Evolutionary conservation across 2,113 vertebrate genomes (phyloP).

Genomic region (Paradoxurus hermaphroditus): DNA sequence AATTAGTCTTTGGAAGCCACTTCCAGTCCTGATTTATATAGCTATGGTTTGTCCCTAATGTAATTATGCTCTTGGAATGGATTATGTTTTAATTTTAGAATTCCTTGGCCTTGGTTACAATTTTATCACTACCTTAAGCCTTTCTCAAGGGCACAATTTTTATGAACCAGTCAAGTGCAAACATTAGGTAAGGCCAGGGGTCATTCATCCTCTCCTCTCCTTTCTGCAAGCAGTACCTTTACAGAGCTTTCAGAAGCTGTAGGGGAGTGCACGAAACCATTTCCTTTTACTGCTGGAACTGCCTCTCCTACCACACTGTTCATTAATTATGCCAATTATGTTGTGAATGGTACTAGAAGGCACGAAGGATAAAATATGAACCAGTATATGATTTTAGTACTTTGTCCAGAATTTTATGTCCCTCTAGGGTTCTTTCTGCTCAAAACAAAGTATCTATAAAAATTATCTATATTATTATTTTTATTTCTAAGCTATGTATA

Average conservation of each 20-base stretch:
- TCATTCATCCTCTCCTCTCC: background rate
- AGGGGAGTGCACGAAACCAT: background rate
- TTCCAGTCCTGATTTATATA: background rate
- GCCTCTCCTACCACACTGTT: background rate
- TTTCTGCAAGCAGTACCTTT: background rate
- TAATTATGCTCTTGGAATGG: constrained; percentile 26
- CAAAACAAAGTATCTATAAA: background rate
- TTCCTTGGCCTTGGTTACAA: background rate
- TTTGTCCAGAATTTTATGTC: background rate
- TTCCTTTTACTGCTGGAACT: background rate
- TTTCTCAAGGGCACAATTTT: constrained; percentile 59
- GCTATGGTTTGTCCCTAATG: background rate
- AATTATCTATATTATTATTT: background rate
- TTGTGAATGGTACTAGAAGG: background rate
- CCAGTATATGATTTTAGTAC: constrained; percentile 10
- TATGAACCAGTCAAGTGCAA: constrained; percentile 40
- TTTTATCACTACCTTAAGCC: constrained; percentile 25
- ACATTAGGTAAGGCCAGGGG: constrained; percentile 5
- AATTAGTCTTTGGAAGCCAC: background rate
- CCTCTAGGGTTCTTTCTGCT: constrained; percentile 4
- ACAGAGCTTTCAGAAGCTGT: background rate
- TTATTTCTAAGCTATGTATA: background rate
- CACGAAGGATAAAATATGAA: constrained; percentile 31
- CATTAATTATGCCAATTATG: constrained; percentile 42
- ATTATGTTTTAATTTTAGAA: constrained; percentile 49